Percentiles rank a stretch among this genome's conserved stretches.
Conservation (phyloP, 1,140 invertebrate genomes). For the Acromyrmex charruanus region DNA sequence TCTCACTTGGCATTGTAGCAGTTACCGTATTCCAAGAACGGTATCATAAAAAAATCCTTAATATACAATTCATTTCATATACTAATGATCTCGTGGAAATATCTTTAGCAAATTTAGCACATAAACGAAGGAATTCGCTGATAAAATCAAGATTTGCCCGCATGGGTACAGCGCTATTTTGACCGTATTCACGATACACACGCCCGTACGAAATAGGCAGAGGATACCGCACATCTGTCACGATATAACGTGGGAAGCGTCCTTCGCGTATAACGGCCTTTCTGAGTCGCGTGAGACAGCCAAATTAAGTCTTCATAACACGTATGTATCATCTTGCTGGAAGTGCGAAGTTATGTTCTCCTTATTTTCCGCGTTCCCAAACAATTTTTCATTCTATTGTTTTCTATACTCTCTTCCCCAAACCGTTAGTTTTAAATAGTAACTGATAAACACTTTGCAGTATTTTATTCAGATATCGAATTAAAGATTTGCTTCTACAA, state of each 20-base stretch:
- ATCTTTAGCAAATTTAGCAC: slow-evolving; percentile 7
- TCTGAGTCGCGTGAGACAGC: slow-evolving; percentile 73
- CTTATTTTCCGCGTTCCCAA: slow-evolving; percentile 55
- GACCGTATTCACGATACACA: slow-evolving; percentile 35
- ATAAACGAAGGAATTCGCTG: slow-evolving; percentile 11
- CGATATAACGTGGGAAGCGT: slow-evolving; percentile 75
- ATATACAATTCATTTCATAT: neutral
- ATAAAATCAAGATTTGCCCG: slow-evolving; percentile 32
- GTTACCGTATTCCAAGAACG: slow-evolving; percentile 7
- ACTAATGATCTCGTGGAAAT: slow-evolving; percentile 14
- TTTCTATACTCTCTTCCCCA: neutral
- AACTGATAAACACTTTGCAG: neutral
- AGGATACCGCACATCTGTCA: slow-evolving; percentile 66
- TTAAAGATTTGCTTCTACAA: neutral
- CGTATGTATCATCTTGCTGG: slow-evolving; percentile 56
- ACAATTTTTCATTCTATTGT: slow-evolving; percentile 1
- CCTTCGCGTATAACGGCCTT: slow-evolving; percentile 76
- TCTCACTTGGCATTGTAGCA: neutral
- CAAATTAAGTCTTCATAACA: slow-evolving; percentile 71
- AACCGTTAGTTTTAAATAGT: slow-evolving; percentile 10
- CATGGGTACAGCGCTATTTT: slow-evolving; percentile 23
- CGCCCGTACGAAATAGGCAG: slow-evolving; percentile 38
- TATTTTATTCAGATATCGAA: neutral
- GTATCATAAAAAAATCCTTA: slow-evolving; percentile 1
- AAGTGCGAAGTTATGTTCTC: slow-evolving; percentile 42